Evolutionary conservation across 1,140 invertebrate species (phyloP), one percentile per base, ranked within the genome.

Genomic region (Anastrepha obliqua): DNA sequence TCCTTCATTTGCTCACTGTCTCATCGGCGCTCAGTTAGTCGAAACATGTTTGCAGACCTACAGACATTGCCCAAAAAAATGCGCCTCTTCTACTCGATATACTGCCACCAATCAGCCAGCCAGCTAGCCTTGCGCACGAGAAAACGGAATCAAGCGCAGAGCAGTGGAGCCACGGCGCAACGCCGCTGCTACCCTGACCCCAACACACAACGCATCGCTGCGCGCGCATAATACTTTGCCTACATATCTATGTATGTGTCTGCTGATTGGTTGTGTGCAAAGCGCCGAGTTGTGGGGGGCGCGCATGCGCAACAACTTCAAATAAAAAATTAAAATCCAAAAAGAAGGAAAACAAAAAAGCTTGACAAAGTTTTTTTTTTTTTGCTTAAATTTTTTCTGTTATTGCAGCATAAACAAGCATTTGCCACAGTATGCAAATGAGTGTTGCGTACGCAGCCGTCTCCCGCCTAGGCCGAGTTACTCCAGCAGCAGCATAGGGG

Each of bases 51-150:
- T 81, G 15, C 8, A 81, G 74, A 81, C n/a, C 74, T 55, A 81
- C 74, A 17, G 17, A 8, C 11, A 20, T 11, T 58, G 9, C 6
- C 8, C 51, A 15, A 81, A 58, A 58, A 20, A 0, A 47, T 55
- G 47, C 74, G 7, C 17, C 44, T 81, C 74, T 81, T 81, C 74
- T 81, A 81, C 74, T 81, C 74, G 47, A 81, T 81, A 55, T 81
- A 81, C 74, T 81, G 74, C 74, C 55, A 81, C 5, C 29, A 29
- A 29, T 29, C 44, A 67, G 64, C 64, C 5, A 67, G 29, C 11
- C n/a, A 39, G 29, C 5, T 20, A 81, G 74, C 47, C 74, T 81
- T 55, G 47, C 74, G 74, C 70, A 44, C 70, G 29, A 9, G 39
- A 20, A 44, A 42, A 70, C 39, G 13, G 11, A 20, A 70, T 2